Evolutionary conservation across 2,888 invertebrate species (phyloP).

Genomic region (Lithophane leautieri): DNA sequence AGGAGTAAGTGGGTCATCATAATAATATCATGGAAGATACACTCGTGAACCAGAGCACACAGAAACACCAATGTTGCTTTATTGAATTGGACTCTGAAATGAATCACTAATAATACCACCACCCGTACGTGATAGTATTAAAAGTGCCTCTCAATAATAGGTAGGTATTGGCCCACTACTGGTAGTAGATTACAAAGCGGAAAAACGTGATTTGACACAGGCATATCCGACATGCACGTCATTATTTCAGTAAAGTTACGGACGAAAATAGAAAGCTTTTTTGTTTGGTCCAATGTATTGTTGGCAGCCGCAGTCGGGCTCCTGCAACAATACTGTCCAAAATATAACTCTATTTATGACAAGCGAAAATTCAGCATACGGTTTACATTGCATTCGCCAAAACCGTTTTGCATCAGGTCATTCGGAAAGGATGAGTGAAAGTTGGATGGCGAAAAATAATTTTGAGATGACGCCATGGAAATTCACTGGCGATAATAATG

Average conservation of each 20-base stretch:
- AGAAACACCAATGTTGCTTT: conserved; percentile 41
- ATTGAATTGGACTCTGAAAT: conserved; percentile 37
- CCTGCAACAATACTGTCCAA: conserved; percentile 55
- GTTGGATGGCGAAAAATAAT: conserved; percentile 26
- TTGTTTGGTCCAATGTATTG: conserved; percentile 53
- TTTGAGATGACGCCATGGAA: conserved; percentile 38
- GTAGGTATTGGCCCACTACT: background rate
- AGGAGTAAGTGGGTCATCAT: conserved; percentile 69
- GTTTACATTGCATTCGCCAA: conserved; percentile 34
- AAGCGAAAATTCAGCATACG: conserved; percentile 33
- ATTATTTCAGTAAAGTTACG: conserved; percentile 48
- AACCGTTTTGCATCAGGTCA: conserved; percentile 26
- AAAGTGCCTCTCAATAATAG: conserved; percentile 11
- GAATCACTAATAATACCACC: background rate
- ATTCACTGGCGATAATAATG: conserved; percentile 16
- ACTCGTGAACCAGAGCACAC: conserved; percentile 58
- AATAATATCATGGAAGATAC: conserved; percentile 64
- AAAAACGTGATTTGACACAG: conserved; percentile 45
- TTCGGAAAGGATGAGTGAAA: conserved; percentile 46
- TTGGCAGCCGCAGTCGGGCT: conserved; percentile 52
- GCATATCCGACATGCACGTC: conserved; percentile 28
- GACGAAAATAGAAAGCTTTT: conserved; percentile 59
- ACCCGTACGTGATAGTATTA: background rate
- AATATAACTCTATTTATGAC: conserved; percentile 56
- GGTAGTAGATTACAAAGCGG: conserved; percentile 24